Evolutionary conservation across 2,113 vertebrate genomes (phyloP).

Genomic region (Arizona elegans): DNA sequence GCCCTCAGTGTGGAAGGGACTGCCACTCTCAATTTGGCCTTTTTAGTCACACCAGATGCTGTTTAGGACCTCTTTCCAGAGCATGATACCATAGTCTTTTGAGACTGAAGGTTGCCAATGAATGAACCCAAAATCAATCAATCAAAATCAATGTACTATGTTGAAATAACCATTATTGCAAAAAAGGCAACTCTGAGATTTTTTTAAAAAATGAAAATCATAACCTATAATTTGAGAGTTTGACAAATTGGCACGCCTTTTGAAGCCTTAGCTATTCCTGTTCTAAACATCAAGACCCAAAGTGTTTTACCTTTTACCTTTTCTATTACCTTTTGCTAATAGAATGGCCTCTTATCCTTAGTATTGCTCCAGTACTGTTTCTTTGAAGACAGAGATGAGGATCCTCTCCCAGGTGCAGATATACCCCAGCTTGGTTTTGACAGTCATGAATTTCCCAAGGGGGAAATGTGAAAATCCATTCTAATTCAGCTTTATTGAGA

Average conservation of each 20-base stretch:
- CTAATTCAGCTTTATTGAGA: not conserved
- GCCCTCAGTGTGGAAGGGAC: no score
- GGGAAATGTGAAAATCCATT: not conserved
- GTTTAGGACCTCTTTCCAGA: no score
- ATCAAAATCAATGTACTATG: not conserved
- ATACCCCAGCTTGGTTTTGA: not conserved
- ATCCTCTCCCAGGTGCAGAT: not conserved
- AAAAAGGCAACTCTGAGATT: not conserved
- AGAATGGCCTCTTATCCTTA: not conserved
- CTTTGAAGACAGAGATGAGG: not conserved
- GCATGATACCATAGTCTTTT: no score
- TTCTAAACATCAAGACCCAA: not conserved
- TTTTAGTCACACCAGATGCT: no score
- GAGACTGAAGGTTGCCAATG: no score
- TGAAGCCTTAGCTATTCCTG: not conserved
- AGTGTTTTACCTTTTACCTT: not conserved
- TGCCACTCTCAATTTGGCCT: no score
- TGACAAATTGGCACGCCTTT: not conserved
- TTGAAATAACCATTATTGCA: not conserved
- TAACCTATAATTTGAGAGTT: slow-evolving; percentile 20
- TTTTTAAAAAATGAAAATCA: slow-evolving; percentile 14
- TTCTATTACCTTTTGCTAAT: not conserved
- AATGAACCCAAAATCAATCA: not conserved
- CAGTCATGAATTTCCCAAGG: not conserved
- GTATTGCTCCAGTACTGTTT: not conserved